Conservation (phyloP, 2,113 vertebrate genomes). For the Elephantulus edwardii region DNA sequence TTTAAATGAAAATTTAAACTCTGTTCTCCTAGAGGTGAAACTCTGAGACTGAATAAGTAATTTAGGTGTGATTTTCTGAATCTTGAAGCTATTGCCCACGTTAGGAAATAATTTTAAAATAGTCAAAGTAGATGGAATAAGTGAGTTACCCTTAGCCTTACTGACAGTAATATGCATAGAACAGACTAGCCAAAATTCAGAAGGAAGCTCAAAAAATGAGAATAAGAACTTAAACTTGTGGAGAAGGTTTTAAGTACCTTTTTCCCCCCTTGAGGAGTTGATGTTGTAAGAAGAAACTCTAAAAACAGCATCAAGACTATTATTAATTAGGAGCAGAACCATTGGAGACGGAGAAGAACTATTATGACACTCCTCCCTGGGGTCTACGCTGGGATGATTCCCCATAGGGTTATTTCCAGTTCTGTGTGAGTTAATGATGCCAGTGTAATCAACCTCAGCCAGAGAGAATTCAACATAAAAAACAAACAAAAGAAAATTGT, state of each 20-base stretch:
- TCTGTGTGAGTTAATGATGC: slow-evolving; percentile 66
- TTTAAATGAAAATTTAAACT: slow-evolving; percentile 1
- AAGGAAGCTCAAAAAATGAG: background rate
- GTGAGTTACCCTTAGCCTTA: background rate
- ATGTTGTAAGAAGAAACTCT: slow-evolving; percentile 34
- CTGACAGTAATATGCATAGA: background rate
- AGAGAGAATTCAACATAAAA: slow-evolving; percentile 50
- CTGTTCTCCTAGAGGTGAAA: background rate
- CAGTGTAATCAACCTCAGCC: slow-evolving; percentile 58
- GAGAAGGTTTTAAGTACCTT: background rate
- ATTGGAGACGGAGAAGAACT: background rate
- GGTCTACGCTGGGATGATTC: slow-evolving; percentile 49
- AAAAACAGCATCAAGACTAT: slow-evolving; percentile 17
- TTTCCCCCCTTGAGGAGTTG: background rate
- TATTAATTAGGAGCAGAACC: slow-evolving; percentile 62
- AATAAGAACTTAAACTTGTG: background rate
- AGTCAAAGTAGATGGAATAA: background rate
- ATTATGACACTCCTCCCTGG: slow-evolving; percentile 37
- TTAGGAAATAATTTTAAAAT: background rate
- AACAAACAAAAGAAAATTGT: slow-evolving; percentile 72
- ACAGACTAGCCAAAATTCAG: background rate
- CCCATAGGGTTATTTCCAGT: slow-evolving; percentile 58
- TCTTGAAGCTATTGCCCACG: background rate
- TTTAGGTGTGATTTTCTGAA: background rate
- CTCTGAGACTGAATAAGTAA: background rate